Percentiles rank a stretch among this genome's conserved stretches.
These are phyloP conservation scores for Montifringilla adamsi DNA, from an alignment of 2,113 vertebrate species.

Conservation along the genomic window DNA sequence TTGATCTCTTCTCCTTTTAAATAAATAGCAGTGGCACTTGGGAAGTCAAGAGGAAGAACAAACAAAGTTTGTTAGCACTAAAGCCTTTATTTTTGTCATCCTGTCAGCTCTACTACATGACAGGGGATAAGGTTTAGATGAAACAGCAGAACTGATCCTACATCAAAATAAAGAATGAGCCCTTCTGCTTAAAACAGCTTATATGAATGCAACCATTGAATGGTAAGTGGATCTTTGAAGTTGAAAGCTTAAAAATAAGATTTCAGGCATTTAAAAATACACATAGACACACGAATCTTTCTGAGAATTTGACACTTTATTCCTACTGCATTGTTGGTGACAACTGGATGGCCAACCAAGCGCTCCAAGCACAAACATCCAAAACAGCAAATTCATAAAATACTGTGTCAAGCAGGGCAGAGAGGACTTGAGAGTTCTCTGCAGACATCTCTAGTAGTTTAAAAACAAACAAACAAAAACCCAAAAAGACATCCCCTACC, in stretches of 20 bases:
- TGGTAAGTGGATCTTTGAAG: not conserved
- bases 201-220: not conserved
- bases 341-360: not conserved
- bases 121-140: not conserved
- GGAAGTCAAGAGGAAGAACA: not conserved
- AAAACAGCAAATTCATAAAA: not conserved
- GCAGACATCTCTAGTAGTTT: not conserved
- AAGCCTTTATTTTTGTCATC: not conserved
- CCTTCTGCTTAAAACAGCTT: not conserved
- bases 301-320: not conserved
- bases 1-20: not conserved
- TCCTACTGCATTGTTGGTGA: not conserved
- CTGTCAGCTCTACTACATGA: not conserved
- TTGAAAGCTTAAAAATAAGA: not conserved
- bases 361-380: not conserved
- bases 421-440: not conserved
- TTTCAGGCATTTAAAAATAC: not conserved
- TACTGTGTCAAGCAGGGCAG: not conserved
- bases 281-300: accelerated
- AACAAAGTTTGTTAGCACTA: not conserved
- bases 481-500: not conserved
- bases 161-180: slow-evolving; percentile 14
- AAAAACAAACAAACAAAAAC: not conserved
- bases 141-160: not conserved
- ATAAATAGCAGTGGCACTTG: not conserved